Percentiles rank a stretch among this genome's conserved stretches.
These are phyloP conservation scores for Acomys russatus DNA, from an alignment of 2,797 vertebrate species.

Conservation along the genomic window DNA sequence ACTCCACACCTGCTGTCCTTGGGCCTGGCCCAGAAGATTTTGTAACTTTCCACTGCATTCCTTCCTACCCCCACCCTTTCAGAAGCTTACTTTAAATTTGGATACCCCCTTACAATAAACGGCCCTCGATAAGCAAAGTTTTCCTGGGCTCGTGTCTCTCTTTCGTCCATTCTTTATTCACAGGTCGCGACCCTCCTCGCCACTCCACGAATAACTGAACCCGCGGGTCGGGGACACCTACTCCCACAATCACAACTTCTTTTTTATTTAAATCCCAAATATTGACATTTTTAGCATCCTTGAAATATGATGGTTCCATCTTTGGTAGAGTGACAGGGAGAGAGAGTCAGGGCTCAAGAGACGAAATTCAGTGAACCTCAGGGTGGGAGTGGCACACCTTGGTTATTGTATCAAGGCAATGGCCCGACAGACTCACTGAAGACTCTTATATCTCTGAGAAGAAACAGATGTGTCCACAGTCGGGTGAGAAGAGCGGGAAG, in stretches of 20 bases:
- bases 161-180: too few relatives aligned
- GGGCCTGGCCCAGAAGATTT: too few relatives aligned
- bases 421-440: neutral
- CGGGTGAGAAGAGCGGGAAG: neutral
- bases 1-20: too few relatives aligned
- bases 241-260: neutral
- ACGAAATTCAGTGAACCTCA: constrained; percentile 17
- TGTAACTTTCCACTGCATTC: too few relatives aligned
- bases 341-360: neutral
- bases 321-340: neutral
- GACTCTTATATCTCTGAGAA: neutral
- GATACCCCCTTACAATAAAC: too few relatives aligned
- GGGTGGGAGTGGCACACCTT: neutral
- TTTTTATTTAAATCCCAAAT: neutral
- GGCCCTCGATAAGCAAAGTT: too few relatives aligned
- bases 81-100: too few relatives aligned
- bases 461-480: neutral
- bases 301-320: neutral
- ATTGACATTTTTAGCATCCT: neutral
- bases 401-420: constrained; percentile 11
- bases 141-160: too few relatives aligned
- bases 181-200: too few relatives aligned
- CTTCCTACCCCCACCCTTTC: too few relatives aligned
- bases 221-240: too few relatives aligned
- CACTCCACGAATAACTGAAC: too few relatives aligned